phyloP scores from a whole-genome alignment of 1,140 invertebrate species.

The Acromyrmex charruanus region DNA sequence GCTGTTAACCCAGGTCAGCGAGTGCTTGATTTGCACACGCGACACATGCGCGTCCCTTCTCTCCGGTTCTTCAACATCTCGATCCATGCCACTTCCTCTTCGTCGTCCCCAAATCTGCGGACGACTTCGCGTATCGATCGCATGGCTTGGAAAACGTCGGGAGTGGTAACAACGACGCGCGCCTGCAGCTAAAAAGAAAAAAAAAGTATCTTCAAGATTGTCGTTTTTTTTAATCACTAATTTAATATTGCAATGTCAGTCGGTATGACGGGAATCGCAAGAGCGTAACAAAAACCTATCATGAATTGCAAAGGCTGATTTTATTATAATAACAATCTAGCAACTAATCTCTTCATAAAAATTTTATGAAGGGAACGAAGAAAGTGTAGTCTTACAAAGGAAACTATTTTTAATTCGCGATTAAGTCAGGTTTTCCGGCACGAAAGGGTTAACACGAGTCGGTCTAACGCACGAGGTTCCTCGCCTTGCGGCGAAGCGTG shows the following conservation, averaged over 20 bases:
- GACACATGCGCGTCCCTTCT: conserved; percentile 13
- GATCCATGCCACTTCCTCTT: not conserved
- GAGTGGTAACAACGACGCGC: not conserved
- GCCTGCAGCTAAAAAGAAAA: not conserved
- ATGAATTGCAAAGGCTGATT: not conserved
- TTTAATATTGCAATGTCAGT: not conserved
- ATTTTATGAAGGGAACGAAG: not conserved
- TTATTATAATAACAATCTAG: not conserved
- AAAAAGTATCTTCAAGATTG: not conserved
- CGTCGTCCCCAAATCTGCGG: conserved; percentile 13
- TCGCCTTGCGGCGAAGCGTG: conserved; percentile 38
- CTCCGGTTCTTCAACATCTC: conserved; percentile 2
- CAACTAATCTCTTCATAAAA: not conserved
- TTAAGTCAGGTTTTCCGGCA: conserved; percentile 33
- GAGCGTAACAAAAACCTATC: not conserved
- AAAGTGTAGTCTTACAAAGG: not conserved
- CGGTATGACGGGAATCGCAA: not conserved
- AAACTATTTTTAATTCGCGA: conserved; percentile 12
- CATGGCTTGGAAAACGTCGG: not conserved
- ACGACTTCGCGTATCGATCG: conserved; percentile 23
- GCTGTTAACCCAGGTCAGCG: conserved; percentile 85
- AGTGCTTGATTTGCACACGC: conserved; percentile 65
- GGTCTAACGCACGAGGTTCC: not conserved
- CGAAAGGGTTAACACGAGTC: conserved; percentile 30
- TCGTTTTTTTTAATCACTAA: not conserved